Base-by-base conservation (phyloP, 2,888 invertebrate species). In the Dorcus hopei region DNA sequence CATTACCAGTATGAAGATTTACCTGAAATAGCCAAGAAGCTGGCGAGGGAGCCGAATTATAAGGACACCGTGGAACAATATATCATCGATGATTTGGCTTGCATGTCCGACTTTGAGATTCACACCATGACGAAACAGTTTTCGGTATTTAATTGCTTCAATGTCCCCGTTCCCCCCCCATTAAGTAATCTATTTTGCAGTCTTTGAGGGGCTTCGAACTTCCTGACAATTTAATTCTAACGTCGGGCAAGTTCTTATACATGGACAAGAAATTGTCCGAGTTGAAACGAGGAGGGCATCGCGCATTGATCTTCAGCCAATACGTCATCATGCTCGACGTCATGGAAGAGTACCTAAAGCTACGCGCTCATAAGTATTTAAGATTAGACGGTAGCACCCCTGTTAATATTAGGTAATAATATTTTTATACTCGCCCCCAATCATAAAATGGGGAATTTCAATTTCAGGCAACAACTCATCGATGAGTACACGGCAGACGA, bases 251-350 rank as follows among this genome's bases (percentile, higher is more conserved):
- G 81, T 91, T 97, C 73, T 74, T 80, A 38, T 86, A 87, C 74
- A 78, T 98, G 56, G 95, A 96, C 74, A 81, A 83, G 65, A 78
- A 94, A 71, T 78, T 98, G 59, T 89, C 91, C 0, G 80, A 84
- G 58, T 80, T 95, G 61, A 88, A 93, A 75, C 78, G 79, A 6
- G 86, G 83, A 0, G 90, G 89, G 0, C 91, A 93, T 76, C 84
- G 96, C 11, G 93, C 96, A 63, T 81, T 98, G 59, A 84, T 98
- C 66, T 98, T 98, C 81, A 95, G 95, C 75, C 98, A 98, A 82
- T 98, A 97, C 80, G 93, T 93, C 38, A 94, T 95, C 85, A 87
- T 98, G 84, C 82, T 98, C 74, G 95, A 98, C 79, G 85, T 98
- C 65, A 79, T 98, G 67, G 95, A 97, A 79, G 89, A 89, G 48